Conservation (phyloP, 1,140 invertebrate genomes). For the Rhyacophila brunnea region DNA sequence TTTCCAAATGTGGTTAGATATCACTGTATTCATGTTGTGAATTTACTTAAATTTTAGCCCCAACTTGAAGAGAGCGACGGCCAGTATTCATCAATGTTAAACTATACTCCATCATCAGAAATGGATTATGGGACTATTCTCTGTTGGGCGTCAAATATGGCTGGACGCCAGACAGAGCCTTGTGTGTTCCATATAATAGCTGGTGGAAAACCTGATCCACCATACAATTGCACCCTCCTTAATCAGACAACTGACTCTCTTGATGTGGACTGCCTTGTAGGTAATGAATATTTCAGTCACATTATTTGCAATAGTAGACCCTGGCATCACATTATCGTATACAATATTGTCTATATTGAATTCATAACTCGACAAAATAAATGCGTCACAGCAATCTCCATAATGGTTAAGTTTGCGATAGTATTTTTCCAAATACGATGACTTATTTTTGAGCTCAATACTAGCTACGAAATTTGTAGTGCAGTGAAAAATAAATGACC, state of each 20-base stretch:
- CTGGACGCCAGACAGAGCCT: conserved; percentile 66
- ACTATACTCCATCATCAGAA: conserved; percentile 66
- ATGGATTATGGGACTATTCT: conserved; percentile 72
- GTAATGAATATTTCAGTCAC: conserved; percentile 33
- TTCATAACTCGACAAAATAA: no score
- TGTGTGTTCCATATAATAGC: conserved; percentile 74
- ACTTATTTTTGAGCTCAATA: no score
- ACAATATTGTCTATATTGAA: no score
- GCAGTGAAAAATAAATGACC: no score
- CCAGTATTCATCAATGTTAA: conserved; percentile 63
- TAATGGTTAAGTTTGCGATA: no score
- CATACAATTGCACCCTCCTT: conserved; percentile 74
- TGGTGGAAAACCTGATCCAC: conserved; percentile 76
- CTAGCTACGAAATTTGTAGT: no score
- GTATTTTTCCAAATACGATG: no score
- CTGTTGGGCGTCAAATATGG: conserved; percentile 66
- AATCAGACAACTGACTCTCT: conserved; percentile 80
- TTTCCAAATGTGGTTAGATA: no score
- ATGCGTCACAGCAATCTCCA: no score
- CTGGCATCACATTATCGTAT: no score
- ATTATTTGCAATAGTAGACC: no score
- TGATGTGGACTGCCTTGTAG: conserved; percentile 71
- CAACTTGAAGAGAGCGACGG: conserved; percentile 48
- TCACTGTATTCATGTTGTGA: no score
- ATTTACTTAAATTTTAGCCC: conserved; percentile 27